Evolutionary conservation across 2,888 invertebrate species (phyloP), one percentile per base, ranked within the genome.

Genomic region (Agrochola circellaris): DNA sequence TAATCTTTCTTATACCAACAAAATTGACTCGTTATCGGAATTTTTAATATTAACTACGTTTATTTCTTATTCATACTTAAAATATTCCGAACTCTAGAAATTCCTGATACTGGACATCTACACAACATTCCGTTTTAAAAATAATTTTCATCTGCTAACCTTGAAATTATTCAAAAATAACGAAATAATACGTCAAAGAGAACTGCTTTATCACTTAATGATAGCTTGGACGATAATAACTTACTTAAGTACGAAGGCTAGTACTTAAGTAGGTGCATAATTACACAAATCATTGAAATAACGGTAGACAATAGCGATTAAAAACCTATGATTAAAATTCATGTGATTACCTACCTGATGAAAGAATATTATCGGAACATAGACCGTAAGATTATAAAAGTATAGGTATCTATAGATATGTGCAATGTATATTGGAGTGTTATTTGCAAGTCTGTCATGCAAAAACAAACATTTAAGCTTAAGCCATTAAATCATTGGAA

Each of bases 141-240:
- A 54, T 67, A 69, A 15, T 48, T 30, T n/a, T 6, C 23, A 20
- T 62, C 26, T 64, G 8, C 13, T 51, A n/a, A 45, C 64, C 58
- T 65, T 75, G 45, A 54, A 60, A 45, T 54, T 20, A 54, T 65
- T 60, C 1, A 65, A 64, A 62, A 60, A 51, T 20, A 30, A 51
- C 64, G 15, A 75, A 69, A 30, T 17, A 26, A 20, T 68, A 67
- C 48, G 62, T 64, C 42, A 68, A 68, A 20, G 9, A 54, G 30
- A 69, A 54, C 38, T 60, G 68, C 45, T 74, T 51, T 73, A 68
- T 48, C 62, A 74, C 23, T 54, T 17, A 67, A 79, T 48, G 11
- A 58, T 78, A 65, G 38, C 42, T 79, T 73, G 30, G 15, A 54
- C 8, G 8, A 75, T 60, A 75, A 65, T 80, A 45, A 51, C 64